Conservation (phyloP, 2,888 invertebrate species). For the Galeruca laticollis region DNA sequence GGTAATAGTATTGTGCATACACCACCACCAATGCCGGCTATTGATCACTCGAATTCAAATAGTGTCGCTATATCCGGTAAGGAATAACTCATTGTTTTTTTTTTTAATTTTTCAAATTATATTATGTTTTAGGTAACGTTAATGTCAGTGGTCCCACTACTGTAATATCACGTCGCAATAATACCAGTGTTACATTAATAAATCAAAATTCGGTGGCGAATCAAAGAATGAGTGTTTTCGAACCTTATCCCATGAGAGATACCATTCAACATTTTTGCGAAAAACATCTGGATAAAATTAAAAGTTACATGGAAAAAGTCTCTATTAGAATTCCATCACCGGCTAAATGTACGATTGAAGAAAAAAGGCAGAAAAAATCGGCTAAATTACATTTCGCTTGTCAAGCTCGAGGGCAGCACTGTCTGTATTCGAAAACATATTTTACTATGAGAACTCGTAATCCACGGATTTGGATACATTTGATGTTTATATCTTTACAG, state of each 20-base stretch:
- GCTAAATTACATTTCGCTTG: constrained; percentile 92
- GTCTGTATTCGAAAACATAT: constrained; percentile 85
- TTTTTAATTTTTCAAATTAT: background rate
- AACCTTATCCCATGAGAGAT: constrained; percentile 91
- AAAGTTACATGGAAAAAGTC: constrained; percentile 90
- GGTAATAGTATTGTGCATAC: constrained; percentile 52
- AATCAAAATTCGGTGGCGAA: constrained; percentile 64
- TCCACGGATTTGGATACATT: constrained; percentile 92
- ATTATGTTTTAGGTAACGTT: constrained; percentile 61
- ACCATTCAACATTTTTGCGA: constrained; percentile 96
- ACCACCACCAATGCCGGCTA: constrained; percentile 44
- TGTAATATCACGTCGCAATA: constrained; percentile 72
- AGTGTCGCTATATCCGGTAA: constrained; percentile 51
- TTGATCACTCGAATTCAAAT: constrained; percentile 45
- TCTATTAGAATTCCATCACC: constrained; percentile 89
- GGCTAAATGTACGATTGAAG: constrained; percentile 93
- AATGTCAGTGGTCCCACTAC: constrained; percentile 75
- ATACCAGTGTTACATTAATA: constrained; percentile 83
- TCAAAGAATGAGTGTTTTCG: constrained; percentile 84
- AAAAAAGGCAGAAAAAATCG: constrained; percentile 86
- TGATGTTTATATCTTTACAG: constrained; percentile 95
- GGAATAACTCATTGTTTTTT: constrained; percentile 20
- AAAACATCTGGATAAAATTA: constrained; percentile 92
- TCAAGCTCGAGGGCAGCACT: constrained; percentile 85
- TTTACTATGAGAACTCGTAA: constrained; percentile 85